Conservation (phyloP, 23 tunicate genomes). For the Ciona savignyi region DNA sequence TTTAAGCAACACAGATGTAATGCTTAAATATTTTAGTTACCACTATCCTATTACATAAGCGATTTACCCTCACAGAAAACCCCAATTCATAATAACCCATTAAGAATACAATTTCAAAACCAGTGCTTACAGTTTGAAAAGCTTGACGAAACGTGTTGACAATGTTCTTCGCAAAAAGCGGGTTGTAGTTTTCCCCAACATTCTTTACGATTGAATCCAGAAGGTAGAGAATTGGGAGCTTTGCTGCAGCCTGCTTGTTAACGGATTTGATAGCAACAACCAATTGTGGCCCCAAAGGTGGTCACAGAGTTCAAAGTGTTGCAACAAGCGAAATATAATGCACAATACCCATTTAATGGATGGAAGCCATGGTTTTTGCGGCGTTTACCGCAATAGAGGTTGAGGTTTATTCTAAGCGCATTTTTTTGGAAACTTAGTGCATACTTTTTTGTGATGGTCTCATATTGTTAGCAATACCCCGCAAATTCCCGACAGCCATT, state of each 20-base stretch:
- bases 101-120: too few relatives aligned
- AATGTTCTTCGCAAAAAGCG: slow-evolving; percentile 69
- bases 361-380: too few relatives aligned
- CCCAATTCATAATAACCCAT: too few relatives aligned
- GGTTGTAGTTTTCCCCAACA: slow-evolving; percentile 84
- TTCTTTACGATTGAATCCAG: slow-evolving; percentile 94
- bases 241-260: slow-evolving; percentile 35
- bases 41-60: not conserved
- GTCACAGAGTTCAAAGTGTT: not conserved
- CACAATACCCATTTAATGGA: too few relatives aligned
- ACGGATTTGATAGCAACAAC: not conserved
- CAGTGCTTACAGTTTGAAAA: slow-evolving; percentile 54
- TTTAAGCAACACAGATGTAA: not conserved
- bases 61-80: too few relatives aligned
- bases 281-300: not conserved
- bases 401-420: too few relatives aligned
- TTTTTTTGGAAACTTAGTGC: too few relatives aligned
- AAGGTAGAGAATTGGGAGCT: slow-evolving; percentile 79
- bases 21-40: not conserved
- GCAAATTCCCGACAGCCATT: too few relatives aligned
- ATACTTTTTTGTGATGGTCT: too few relatives aligned
- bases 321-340: not conserved
- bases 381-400: too few relatives aligned
- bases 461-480: too few relatives aligned
- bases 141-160: slow-evolving; percentile 49